A percentile compares a stretch with the other conserved stretches of the same genome.
phyloP scores from a whole-genome alignment of 2,113 vertebrate species.

The Haemorhous mexicanus region DNA sequence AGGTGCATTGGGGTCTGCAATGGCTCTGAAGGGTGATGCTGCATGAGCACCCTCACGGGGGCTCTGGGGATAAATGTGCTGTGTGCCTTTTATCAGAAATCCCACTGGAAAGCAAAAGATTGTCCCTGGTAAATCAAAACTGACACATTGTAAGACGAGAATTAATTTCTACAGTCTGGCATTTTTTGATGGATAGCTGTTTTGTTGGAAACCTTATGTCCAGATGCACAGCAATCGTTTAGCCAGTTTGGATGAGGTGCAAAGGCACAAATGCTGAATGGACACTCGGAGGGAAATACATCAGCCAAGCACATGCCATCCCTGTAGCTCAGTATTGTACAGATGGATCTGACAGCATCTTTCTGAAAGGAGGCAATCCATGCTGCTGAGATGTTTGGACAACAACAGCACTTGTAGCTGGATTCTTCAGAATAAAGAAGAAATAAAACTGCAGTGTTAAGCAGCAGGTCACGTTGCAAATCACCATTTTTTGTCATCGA shows the following conservation, averaged over 20 bases:
- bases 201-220: background rate
- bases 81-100: background rate
- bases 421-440: background rate
- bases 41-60: rapidly evolving
- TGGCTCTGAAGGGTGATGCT: background rate
- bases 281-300: background rate
- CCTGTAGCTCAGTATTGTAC: background rate
- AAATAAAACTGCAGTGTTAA: background rate
- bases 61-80: background rate
- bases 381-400: background rate
- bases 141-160: background rate
- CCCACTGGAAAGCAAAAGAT: background rate
- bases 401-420: background rate
- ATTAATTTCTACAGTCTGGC: background rate
- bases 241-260: background rate
- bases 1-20: background rate
- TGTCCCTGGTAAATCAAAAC: background rate
- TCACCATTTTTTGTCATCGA: background rate
- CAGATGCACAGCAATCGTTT: background rate
- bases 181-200: background rate
- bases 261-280: background rate
- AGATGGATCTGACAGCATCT: background rate
- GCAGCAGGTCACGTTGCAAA: background rate
- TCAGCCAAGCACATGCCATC: background rate
- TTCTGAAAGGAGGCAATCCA: background rate